Evolutionary conservation across 2,888 invertebrate species (phyloP), one percentile per base, ranked within the genome.

Genomic region (Bombylius discolor): DNA sequence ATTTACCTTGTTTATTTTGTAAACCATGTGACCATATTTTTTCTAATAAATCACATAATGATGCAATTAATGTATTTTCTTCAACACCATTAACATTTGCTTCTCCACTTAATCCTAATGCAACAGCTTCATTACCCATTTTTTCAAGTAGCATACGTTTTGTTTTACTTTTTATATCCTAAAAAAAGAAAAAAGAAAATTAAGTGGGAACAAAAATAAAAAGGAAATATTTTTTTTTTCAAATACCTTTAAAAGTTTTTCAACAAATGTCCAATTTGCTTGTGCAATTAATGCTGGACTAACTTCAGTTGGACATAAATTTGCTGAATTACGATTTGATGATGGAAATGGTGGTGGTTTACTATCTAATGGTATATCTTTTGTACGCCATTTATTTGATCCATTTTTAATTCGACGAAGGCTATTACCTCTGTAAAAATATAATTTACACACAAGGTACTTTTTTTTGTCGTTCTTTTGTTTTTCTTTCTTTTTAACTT

Each of bases 141-240:
- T 99, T 99, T 68, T 97, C 96, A n/a, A 99, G 84, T 44, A 99
- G 78, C 95, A 99, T 97, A 62, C 97, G 80, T 76, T 99, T 99
- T 1, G 98, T 99, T 81, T 96, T 89, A 53, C 85, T 84, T 77
- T 92, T 92, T 65, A 90, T 90, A 72, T 92, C 92, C 89, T 91
- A 64, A 4, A 56, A 46, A 54, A 48, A 51, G 53, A 23, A 23
- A 23, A 23, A 2, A 23, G 1, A 2, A 23, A 23, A 23, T 23
- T 23, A 23, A 23, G 23, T 23, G 23, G 23, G 23, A 23, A n/a
- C n/a, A 53, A 51, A 52, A 11, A 44, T 5, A 54, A 53, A 44
- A 39, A 51, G 42, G 44, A 48, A 58, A 23, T 23, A 23, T 23
- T 23, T 23, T 23, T 51, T 45, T 34, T 6, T 13, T 44, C n/a